phyloP scores from a whole-genome alignment of 2,888 invertebrate species.

The Perithous albicinctus region DNA sequence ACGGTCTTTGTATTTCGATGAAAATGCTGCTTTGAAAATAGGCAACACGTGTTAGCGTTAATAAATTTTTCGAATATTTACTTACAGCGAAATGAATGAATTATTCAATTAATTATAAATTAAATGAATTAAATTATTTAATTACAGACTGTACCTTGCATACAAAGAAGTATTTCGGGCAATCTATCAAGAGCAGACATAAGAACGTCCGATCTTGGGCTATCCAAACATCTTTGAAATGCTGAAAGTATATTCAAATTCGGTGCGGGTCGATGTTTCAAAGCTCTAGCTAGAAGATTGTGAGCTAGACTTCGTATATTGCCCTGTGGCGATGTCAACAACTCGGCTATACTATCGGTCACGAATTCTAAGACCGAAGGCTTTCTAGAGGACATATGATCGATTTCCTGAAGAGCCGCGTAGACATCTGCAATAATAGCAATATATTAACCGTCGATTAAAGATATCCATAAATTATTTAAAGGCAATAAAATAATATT shows the following conservation, averaged over 20 bases:
- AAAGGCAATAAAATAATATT: neutral
- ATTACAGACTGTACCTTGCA: constrained; percentile 88
- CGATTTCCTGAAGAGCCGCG: constrained; percentile 90
- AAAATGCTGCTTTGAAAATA: no score
- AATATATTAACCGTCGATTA: neutral
- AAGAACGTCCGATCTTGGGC: constrained; percentile 91
- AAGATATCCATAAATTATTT: neutral
- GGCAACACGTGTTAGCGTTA: no score
- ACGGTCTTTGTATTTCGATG: no score
- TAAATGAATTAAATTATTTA: no score
- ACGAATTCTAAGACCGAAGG: constrained; percentile 89
- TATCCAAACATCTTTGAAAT: constrained; percentile 93
- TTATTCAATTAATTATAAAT: no score
- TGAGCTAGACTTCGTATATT: constrained; percentile 90
- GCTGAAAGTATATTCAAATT: constrained; percentile 90
- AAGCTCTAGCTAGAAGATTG: constrained; percentile 89
- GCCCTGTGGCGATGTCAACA: constrained; percentile 87
- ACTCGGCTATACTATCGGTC: constrained; percentile 88
- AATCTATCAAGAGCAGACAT: constrained; percentile 92
- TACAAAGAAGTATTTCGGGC: constrained; percentile 92
- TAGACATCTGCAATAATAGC: constrained; percentile 86
- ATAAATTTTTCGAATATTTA: no score
- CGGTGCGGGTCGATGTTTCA: constrained; percentile 89
- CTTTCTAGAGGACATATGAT: constrained; percentile 89
- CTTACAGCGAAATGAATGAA: no score